Percentiles rank a stretch among this genome's conserved stretches.
These are phyloP conservation scores for Otolemur garnettii DNA, from an alignment of 2,113 vertebrate genomes.

Conservation along the genomic window DNA sequence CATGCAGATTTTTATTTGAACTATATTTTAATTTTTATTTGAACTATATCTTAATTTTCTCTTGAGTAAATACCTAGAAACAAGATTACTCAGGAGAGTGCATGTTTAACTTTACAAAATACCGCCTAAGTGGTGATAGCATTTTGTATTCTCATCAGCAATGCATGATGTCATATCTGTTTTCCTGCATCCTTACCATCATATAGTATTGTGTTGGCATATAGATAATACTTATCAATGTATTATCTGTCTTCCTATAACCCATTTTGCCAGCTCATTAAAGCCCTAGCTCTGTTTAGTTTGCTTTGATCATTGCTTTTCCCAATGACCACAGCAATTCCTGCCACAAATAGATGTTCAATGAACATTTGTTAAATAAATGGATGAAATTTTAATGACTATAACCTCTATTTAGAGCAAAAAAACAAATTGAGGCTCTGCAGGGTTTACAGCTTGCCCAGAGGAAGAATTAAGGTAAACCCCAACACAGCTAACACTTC, in stretches of 20 bases:
- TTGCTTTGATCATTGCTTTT: slow-evolving; percentile 10
- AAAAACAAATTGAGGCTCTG: background rate
- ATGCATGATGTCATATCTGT: background rate
- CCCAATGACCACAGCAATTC: background rate
- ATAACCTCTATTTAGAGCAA: background rate
- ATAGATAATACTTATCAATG: background rate
- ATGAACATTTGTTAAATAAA: background rate
- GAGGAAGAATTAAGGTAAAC: background rate
- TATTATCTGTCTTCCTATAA: background rate
- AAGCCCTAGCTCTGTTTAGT: background rate
- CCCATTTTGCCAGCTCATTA: background rate
- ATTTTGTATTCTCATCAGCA: background rate
- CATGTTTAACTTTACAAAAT: background rate
- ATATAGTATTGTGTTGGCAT: background rate
- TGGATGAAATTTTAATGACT: background rate
- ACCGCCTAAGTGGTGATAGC: background rate
- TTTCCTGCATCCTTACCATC: background rate
- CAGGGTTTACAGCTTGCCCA: background rate
- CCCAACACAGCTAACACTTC: background rate
- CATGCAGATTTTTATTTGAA: background rate
- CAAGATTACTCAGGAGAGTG: background rate
- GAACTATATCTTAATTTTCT: background rate
- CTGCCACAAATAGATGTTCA: background rate
- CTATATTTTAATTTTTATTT: background rate
- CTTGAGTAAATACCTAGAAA: background rate